Evolutionary conservation across 2,113 vertebrate genomes (phyloP), one percentile per base, ranked within the genome.

Genomic region (Syrrhaptes paradoxus): DNA sequence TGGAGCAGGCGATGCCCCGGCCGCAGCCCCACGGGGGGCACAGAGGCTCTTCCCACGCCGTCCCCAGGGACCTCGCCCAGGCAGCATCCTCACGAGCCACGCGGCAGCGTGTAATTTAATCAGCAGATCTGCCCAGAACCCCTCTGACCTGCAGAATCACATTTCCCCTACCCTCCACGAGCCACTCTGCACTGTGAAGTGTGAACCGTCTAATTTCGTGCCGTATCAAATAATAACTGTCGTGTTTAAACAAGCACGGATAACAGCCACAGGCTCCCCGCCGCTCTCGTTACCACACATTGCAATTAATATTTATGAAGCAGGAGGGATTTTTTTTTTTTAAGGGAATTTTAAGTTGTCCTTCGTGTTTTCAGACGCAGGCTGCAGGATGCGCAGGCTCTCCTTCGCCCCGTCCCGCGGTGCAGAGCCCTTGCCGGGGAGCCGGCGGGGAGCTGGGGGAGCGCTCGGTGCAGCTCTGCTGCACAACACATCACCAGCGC

Each of bases 251-350:
- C 96, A 97, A 97, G 82, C 91, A 72, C 93, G 96, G 96, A 96
- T 96, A 93, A 97, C 78, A 98, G 97, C 94, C 95, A 96, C 86
- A 89, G 97, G 96, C 95, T 70, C 36, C 90, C 70, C 17, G 10
- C 61, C 93, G 97, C 90, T 90, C 96, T 96, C 38, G 21, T 95
- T 96, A 96, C 84, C 9, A 32, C 90, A 66, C 51, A 71, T 90
- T 58, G n/a, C 75, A 94, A 97, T 98, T 97, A 97, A 97, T 98
- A 98, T 98, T 98, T 97, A 98, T 98, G 96, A 97, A 96, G 83
- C 55, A 70, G 82, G 93, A 94, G 87, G 85, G 85, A 66, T 38
- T 49, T 38, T 62, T 38, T 51, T 74, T 38, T 85, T 36, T 36
- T n/a, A 84, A 61, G 58, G 55, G 66, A 79, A 96, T 96, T 97